A percentile compares a stretch with the other conserved stretches of the same genome.
Evolutionary conservation across 2,113 vertebrate genomes (phyloP).

Genomic region (Phalacrocorax pelagicus): DNA sequence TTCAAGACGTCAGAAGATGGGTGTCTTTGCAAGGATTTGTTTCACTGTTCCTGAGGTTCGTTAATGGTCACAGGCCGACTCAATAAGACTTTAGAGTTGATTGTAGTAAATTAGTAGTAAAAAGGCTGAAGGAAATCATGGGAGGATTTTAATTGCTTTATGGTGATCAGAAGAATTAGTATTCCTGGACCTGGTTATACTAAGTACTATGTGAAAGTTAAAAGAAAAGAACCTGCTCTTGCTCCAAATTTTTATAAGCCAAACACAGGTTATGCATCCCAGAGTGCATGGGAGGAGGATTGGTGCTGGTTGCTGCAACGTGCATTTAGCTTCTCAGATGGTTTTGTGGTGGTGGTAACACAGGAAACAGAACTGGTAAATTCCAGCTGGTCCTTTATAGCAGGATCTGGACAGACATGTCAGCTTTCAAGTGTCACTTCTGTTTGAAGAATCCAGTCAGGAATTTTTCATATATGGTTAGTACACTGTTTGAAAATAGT

Average conservation of each 20-base stretch:
- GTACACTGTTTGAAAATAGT: not conserved
- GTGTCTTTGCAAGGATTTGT: not conserved
- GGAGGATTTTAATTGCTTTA: not conserved
- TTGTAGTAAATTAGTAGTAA: not conserved
- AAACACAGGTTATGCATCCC: not conserved
- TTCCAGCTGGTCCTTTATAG: not conserved
- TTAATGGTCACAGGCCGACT: not conserved
- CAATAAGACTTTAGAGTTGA: not conserved
- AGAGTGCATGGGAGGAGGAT: not conserved
- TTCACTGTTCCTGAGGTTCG: not conserved
- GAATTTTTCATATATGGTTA: not conserved
- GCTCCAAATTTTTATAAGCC: not conserved
- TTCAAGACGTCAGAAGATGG: not conserved
- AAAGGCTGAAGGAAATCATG: not conserved
- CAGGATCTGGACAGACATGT: not conserved
- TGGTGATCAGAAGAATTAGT: accelerated
- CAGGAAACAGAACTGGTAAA: not conserved
- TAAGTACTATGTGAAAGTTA: not conserved
- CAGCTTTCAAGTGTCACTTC: not conserved
- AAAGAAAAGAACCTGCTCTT: not conserved
- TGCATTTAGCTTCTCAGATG: not conserved
- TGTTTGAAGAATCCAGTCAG: not conserved
- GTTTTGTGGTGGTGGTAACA: not conserved
- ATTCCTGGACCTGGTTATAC: not conserved
- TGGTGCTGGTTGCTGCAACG: not conserved